Conservation (phyloP, 1,140 invertebrate species). For the Elymnias hypermnestra region DNA sequence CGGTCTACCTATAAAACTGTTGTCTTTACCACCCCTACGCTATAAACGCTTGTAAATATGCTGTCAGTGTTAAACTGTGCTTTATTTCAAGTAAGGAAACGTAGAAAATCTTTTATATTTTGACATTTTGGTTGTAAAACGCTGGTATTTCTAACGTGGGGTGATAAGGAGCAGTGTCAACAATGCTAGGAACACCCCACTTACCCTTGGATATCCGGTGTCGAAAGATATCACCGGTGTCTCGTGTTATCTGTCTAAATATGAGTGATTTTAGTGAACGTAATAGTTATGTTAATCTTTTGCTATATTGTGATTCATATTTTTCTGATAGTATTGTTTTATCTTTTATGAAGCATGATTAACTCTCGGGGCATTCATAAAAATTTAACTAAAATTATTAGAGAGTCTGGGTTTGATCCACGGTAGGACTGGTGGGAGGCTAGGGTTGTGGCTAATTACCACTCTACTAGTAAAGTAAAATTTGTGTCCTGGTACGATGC, state of each 20-base stretch:
- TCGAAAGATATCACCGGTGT: slow-evolving; percentile 32
- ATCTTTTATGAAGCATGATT: too few species aligned
- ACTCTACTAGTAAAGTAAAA: too few species aligned
- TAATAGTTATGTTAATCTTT: background rate
- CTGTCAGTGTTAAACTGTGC: background rate
- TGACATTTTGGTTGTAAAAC: background rate
- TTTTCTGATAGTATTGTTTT: too few species aligned
- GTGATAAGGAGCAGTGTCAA: slow-evolving; percentile 48
- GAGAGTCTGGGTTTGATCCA: too few species aligned
- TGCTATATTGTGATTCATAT: too few species aligned
- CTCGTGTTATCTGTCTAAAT: slow-evolving; percentile 8
- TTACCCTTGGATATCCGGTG: slow-evolving; percentile 41
- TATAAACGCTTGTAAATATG: slow-evolving; percentile 5
- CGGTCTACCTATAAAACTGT: slow-evolving; percentile 15
- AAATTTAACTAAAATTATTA: too few species aligned
- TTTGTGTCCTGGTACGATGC: too few species aligned
- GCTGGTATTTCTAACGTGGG: slow-evolving; percentile 17
- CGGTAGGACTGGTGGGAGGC: too few species aligned
- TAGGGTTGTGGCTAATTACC: too few species aligned
- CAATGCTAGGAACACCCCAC: slow-evolving; percentile 36
- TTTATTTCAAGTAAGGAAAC: background rate
- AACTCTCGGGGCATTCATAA: too few species aligned
- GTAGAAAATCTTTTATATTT: background rate
- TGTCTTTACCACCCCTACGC: slow-evolving; percentile 23
- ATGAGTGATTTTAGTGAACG: slow-evolving; percentile 6